These are phyloP conservation scores for Archaeoteleia sp. DNA, from an alignment of 2,888 invertebrate species.

Conservation along the genomic window DNA sequence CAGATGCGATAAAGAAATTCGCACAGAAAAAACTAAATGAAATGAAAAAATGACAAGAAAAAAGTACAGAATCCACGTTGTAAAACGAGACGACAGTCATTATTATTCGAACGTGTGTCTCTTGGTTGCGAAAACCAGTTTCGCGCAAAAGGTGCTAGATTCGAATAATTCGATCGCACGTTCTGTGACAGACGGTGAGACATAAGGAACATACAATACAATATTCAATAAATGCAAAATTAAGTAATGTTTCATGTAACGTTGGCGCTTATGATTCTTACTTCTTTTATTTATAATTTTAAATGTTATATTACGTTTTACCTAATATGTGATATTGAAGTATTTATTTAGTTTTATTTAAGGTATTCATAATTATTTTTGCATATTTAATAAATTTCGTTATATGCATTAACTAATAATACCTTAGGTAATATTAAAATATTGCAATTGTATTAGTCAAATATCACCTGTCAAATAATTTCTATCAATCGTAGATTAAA, in stretches of 20 bases:
- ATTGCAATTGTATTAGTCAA: not conserved
- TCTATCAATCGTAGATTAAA: too few species aligned
- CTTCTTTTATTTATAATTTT: not conserved
- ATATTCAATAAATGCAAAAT: conserved; percentile 38
- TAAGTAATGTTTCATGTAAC: too few species aligned
- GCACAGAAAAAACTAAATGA: conserved; percentile 34
- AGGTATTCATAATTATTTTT: too few species aligned
- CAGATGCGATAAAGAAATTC: conserved; percentile 56
- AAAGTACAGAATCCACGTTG: conserved; percentile 54
- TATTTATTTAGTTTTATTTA: too few species aligned
- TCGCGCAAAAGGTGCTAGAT: conserved; percentile 52
- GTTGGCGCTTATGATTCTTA: too few species aligned
- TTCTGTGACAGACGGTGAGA: conserved; percentile 46
- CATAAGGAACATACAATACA: conserved; percentile 32
- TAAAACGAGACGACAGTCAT: conserved; percentile 59
- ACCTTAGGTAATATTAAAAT: too few species aligned
- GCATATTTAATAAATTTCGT: too few species aligned
- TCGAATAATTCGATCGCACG: conserved; percentile 53
- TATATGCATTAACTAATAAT: too few species aligned
- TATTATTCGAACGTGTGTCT: conserved; percentile 53
- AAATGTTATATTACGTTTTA: too few species aligned
- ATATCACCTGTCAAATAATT: too few species aligned
- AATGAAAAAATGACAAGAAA: conserved; percentile 28
- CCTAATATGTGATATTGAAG: too few species aligned
- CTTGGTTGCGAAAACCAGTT: conserved; percentile 52